Conservation (phyloP, 2,888 invertebrate genomes). For the Lepas anatifera region DNA sequence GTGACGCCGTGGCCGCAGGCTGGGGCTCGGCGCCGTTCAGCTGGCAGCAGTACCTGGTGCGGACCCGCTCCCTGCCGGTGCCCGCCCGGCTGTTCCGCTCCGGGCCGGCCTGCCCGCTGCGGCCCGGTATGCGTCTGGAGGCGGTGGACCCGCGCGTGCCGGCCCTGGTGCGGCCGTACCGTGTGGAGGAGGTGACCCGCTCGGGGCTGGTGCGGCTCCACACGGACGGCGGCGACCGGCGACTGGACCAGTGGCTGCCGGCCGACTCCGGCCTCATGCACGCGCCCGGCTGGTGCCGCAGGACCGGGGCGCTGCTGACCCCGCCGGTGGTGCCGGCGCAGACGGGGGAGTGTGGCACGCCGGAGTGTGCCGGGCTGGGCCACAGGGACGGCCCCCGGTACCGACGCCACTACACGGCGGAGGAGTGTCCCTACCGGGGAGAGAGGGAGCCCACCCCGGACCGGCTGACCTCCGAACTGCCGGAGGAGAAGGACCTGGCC, state of each 20-base stretch:
- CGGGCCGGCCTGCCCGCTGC: conserved; percentile 61
- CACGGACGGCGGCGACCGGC: conserved; percentile 91
- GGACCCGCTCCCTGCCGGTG: conserved; percentile 59
- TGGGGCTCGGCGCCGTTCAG: no score
- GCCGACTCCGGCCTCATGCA: conserved; percentile 83
- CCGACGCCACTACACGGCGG: conserved; percentile 55
- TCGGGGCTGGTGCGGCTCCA: conserved; percentile 68
- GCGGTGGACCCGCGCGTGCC: conserved; percentile 80
- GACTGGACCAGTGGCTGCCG: conserved; percentile 91
- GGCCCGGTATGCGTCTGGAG: conserved; percentile 82
- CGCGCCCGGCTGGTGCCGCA: conserved; percentile 81
- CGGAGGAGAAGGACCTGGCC: conserved; percentile 19
- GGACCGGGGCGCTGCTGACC: conserved; percentile 75
- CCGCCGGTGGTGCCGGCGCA: conserved; percentile 49
- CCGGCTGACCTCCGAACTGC: conserved; percentile 17
- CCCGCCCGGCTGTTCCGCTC: conserved; percentile 71
- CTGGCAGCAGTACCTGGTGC: conserved; percentile 71
- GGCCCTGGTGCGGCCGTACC: conserved; percentile 74
- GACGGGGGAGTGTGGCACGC: conserved; percentile 51
- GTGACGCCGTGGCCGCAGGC: no score
- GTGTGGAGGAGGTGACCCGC: conserved; percentile 73
- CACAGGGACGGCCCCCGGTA: conserved; percentile 66
- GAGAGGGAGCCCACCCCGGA: conserved; percentile 30
- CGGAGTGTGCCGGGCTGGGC: conserved; percentile 82
- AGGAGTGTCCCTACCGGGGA: conserved; percentile 58